Percentiles rank a stretch among this genome's conserved stretches.
Evolutionary conservation across 2,113 vertebrate genomes (phyloP).

Genomic region (Phalacrocorax carbo): DNA sequence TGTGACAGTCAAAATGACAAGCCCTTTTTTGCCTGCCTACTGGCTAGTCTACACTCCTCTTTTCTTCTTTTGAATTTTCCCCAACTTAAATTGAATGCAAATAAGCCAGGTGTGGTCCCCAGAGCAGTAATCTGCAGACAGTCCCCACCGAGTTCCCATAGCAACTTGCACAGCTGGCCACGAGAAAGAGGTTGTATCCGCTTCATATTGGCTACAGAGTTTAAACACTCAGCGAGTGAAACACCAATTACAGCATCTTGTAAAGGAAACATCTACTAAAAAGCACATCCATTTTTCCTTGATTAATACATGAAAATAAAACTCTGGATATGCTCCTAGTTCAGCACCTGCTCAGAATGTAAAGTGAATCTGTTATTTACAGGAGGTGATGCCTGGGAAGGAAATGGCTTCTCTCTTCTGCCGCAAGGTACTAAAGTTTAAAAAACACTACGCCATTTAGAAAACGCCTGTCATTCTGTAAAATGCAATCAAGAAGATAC

Average conservation of each 20-base stretch:
- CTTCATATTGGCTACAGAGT: slow-evolving; percentile 58
- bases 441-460: neutral
- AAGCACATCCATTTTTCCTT: slow-evolving; percentile 19
- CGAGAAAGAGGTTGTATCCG: slow-evolving; percentile 22
- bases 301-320: slow-evolving; percentile 54
- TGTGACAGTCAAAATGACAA: slow-evolving; percentile 41
- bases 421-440: neutral
- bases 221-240: slow-evolving; percentile 59
- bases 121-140: slow-evolving; percentile 56
- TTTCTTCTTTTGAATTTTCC: slow-evolving; percentile 67
- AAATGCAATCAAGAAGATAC: neutral
- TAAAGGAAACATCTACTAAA: slow-evolving; percentile 42
- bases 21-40: slow-evolving; percentile 42
- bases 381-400: neutral
- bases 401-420: slow-evolving; percentile 5
- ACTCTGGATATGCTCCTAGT: neutral
- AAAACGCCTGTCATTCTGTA: neutral
- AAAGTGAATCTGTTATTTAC: neutral
- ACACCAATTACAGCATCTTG: slow-evolving; percentile 36
- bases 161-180: slow-evolving; percentile 70
- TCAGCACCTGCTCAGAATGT: neutral
- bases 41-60: neutral
- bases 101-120: slow-evolving; percentile 75
- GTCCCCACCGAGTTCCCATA: slow-evolving; percentile 68
- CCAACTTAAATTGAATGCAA: slow-evolving; percentile 75